These are phyloP conservation scores for Noctua janthe DNA, from an alignment of 2,888 invertebrate species.

Conservation along the genomic window DNA sequence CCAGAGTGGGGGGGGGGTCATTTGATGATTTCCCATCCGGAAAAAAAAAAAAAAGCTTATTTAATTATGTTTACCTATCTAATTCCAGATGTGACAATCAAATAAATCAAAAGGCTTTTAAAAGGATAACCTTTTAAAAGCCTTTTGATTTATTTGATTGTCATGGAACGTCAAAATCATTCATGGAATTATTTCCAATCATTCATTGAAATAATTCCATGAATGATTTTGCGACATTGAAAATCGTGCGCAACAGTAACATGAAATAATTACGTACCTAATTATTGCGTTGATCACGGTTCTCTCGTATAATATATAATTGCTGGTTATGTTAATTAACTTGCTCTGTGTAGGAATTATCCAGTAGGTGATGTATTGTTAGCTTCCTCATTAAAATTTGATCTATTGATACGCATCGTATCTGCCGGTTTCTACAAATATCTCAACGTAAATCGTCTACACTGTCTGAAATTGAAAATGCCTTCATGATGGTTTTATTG, in stretches of 20 bases:
- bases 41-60: too few species aligned
- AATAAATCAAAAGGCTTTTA: background rate
- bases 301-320: background rate
- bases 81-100: background rate
- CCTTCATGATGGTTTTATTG: background rate
- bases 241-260: slow-evolving; percentile 1
- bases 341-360: background rate
- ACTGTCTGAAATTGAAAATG: background rate
- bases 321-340: background rate
- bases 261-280: background rate
- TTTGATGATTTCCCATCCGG: too few species aligned
- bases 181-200: too few species aligned
- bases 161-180: too few species aligned
- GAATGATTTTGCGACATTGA: slow-evolving; percentile 6
- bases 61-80: background rate
- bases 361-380: background rate
- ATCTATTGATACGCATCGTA: background rate
- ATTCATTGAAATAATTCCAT: too few species aligned
- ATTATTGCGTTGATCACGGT: background rate
- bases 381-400: background rate
- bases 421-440: background rate
- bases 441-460: background rate
- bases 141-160: too few species aligned
- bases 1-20: too few species aligned
- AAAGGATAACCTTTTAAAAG: too few species aligned